Evolutionary conservation across 2,797 vertebrate species (phyloP).

Genomic region (Scolopax bukidnonensis): DNA sequence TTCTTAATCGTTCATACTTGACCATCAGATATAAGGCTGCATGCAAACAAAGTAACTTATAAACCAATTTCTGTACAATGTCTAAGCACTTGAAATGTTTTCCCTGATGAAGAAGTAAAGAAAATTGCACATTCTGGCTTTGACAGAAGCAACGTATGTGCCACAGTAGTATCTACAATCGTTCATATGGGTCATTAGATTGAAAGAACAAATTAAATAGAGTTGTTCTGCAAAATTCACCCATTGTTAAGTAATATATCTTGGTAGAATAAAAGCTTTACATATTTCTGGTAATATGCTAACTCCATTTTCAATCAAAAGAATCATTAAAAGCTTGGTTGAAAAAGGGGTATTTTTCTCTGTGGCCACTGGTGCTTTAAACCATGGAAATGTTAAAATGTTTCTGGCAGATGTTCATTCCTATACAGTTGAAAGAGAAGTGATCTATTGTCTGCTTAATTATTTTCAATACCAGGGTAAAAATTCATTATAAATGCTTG

Average conservation of each 20-base stretch:
- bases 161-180: background rate
- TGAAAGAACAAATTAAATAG: conserved; percentile 54
- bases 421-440: background rate
- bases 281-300: conserved; percentile 24
- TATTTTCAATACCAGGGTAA: conserved; percentile 21
- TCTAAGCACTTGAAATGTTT: background rate
- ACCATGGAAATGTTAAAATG: conserved; percentile 28
- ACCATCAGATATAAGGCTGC: background rate
- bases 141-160: background rate
- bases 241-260: conserved; percentile 56
- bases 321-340: conserved; percentile 29
- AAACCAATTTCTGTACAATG: background rate
- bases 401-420: conserved; percentile 59
- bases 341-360: conserved; percentile 39
- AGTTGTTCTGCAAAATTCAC: conserved; percentile 53
- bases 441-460: conserved; percentile 43
- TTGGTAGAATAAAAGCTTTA: conserved; percentile 45
- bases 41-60: background rate
- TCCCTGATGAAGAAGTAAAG: background rate
- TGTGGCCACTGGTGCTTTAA: conserved; percentile 44
- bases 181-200: conserved; percentile 41
- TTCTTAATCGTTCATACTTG: background rate
- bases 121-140: background rate
- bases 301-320: conserved; percentile 45
- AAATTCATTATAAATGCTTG: conserved; percentile 35